These are phyloP conservation scores for Cervus canadensis DNA, from an alignment of 2,113 vertebrate species.

Conservation along the genomic window DNA sequence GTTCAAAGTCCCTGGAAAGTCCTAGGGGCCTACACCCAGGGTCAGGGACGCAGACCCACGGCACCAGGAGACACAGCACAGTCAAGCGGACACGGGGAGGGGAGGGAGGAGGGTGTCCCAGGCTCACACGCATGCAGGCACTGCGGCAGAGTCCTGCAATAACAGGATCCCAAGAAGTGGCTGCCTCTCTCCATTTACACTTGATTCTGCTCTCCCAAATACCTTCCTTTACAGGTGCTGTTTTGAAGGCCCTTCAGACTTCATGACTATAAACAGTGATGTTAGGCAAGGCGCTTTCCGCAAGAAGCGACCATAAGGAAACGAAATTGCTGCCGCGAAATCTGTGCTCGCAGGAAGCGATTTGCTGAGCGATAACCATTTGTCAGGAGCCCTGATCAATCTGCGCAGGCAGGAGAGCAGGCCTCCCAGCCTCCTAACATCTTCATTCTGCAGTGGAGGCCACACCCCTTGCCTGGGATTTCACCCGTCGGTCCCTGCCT, in stretches of 20 bases:
- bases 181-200: slow-evolving; percentile 49
- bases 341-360: neutral
- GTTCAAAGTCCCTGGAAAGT: neutral
- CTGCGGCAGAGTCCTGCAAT: neutral
- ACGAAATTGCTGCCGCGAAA: slow-evolving; percentile 47
- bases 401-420: slow-evolving; percentile 59
- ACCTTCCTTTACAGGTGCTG: slow-evolving; percentile 32
- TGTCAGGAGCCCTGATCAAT: slow-evolving; percentile 61
- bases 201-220: neutral
- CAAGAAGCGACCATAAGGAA: slow-evolving; percentile 60
- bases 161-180: neutral
- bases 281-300: slow-evolving; percentile 40
- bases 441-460: neutral
- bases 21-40: neutral
- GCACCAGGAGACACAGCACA: neutral
- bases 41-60: rapidly evolving
- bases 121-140: rapidly evolving
- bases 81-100: rapidly evolving
- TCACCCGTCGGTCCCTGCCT: slow-evolving; percentile 29
- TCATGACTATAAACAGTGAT: slow-evolving; percentile 57
- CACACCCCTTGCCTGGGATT: slow-evolving; percentile 46
- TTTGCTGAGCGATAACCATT: slow-evolving; percentile 59
- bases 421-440: slow-evolving; percentile 50
- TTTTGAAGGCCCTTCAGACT: slow-evolving; percentile 65
- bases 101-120: neutral